Conservation (phyloP, 1,140 invertebrate genomes). For the Laupala kohalensis region DNA sequence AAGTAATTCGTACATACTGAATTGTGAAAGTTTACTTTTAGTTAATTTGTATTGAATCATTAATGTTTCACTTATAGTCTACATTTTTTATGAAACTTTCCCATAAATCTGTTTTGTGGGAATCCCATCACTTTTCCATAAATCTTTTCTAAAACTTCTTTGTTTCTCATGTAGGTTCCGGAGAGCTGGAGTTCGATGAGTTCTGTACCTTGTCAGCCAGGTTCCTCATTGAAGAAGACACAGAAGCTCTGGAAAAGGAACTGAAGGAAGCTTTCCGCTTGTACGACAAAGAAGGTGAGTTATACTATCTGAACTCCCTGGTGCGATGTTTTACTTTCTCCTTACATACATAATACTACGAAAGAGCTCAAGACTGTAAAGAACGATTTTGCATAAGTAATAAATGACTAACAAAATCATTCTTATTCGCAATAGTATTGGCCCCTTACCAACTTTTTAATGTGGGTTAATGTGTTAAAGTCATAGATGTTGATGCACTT, state of each 20-base stretch:
- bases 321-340: neutral
- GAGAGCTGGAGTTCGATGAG: conserved; percentile 84
- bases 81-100: too few species aligned
- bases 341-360: neutral
- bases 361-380: neutral
- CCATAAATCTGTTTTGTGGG: too few species aligned
- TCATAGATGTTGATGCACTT: too few species aligned
- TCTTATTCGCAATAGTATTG: neutral
- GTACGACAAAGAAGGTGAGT: conserved; percentile 69
- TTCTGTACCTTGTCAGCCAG: conserved; percentile 70
- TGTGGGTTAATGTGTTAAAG: too few species aligned
- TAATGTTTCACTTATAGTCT: too few species aligned
- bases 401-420: neutral
- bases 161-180: conserved; percentile 45
- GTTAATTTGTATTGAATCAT: too few species aligned
- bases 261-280: conserved; percentile 80
- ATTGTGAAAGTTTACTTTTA: too few species aligned
- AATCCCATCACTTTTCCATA: too few species aligned
- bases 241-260: conserved; percentile 72
- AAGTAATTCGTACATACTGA: too few species aligned
- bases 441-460: too few species aligned
- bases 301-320: neutral
- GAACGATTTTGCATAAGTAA: neutral
- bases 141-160: too few species aligned
- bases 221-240: conserved; percentile 71